Evolutionary conservation across 2,888 invertebrate species (phyloP), one percentile per base, ranked within the genome.

Genomic region (Arctia plantaginis): DNA sequence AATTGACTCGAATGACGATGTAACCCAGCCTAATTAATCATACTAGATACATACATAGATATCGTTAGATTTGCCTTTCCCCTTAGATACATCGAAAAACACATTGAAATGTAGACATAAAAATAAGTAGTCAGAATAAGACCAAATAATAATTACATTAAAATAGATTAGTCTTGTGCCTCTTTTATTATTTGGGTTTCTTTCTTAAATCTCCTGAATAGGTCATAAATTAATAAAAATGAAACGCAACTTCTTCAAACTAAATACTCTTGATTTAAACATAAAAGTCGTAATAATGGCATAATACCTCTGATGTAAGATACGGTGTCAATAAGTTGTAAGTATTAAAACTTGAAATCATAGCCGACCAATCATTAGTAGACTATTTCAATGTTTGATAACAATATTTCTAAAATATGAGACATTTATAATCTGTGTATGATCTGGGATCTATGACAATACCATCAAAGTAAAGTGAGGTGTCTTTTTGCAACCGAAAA

Each of bases 141-240:
- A 73, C 78, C 55, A 81, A 82, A 86, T 81, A 86, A 81, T 80
- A 77, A 84, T 88, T 90, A 86, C 76, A 88, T 87, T 89, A 87
- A 88, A 88, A 83, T 83, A 85, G 86, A 80, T 69, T 87, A 90
- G 93, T 93, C 93, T 93, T 93, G 87, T 88, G 86, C 90, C 93
- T 93, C 93, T 88, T 92, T 89, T 70, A 66, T 78, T 77, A 79
- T 44, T 77, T 70, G 47, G 33, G 51, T 55, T 44, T 44, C 23
- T 30, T 41, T 64, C 23, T 41, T 59, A 62, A 3, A n/a, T 27
- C n/a, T 69, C 27, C 18, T 47, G 59, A 23, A 55, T 62, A 20
- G 62, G 18, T 35, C 35, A 8, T n/a, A 13, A n/a, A n/a, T n/a
- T n/a, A 30, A 68, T 44, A 44, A 35, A 10, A 41, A 41, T 27